These are phyloP conservation scores for Augochlorella aurata DNA, from an alignment of 2,888 invertebrate species.

Conservation along the genomic window DNA sequence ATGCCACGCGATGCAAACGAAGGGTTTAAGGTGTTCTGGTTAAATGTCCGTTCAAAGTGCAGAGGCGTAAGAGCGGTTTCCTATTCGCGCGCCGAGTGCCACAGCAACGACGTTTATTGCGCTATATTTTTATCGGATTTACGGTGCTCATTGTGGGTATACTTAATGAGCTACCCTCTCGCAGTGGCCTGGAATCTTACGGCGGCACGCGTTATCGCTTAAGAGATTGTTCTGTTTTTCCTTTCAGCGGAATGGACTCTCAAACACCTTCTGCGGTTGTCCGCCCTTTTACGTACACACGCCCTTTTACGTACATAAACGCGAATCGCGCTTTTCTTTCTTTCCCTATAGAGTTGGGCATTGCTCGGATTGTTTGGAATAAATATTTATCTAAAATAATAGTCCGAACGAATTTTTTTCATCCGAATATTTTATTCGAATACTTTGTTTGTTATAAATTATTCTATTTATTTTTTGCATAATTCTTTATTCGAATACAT, in stretches of 20 bases:
- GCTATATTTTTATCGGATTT: constrained; percentile 40
- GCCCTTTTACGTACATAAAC: background rate
- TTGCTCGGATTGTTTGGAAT: no score
- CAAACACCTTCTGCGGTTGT: background rate
- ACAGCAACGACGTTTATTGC: constrained; percentile 21
- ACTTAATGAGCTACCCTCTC: constrained; percentile 1
- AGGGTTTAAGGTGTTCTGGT: background rate
- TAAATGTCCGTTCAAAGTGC: constrained; percentile 1
- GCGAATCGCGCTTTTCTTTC: background rate
- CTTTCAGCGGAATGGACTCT: background rate
- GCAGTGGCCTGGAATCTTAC: background rate
- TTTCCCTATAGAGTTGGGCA: background rate
- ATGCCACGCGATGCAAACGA: background rate
- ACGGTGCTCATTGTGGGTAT: constrained; percentile 20
- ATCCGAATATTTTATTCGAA: no score
- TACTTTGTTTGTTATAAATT: no score
- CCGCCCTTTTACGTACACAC: background rate
- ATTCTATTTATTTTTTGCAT: no score
- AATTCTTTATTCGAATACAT: no score
- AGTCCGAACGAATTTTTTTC: no score
- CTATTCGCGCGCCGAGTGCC: background rate
- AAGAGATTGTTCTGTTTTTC: constrained; percentile 1
- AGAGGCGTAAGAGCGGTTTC: constrained; percentile 1
- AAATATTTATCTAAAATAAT: no score
- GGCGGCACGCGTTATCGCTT: background rate